Conservation (phyloP, 2,797 vertebrate genomes). For the Peromyscus melanophrys region DNA sequence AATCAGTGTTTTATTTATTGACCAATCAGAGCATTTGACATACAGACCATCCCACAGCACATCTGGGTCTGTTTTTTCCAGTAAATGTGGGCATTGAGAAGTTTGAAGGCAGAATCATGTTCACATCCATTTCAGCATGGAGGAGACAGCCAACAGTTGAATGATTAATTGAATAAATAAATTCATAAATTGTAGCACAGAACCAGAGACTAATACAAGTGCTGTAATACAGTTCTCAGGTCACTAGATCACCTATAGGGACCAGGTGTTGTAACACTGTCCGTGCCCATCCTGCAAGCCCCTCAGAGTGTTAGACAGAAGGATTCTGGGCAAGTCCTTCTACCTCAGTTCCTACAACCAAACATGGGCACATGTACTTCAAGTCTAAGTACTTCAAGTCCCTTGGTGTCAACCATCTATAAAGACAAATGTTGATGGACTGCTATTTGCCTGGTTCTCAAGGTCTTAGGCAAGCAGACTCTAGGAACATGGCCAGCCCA, state of each 20-base stretch:
- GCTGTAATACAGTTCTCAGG: not conserved
- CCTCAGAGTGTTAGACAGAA: not conserved
- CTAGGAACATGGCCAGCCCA: not conserved
- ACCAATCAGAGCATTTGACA: too few relatives aligned
- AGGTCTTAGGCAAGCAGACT: conserved; percentile 58
- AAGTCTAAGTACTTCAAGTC: conserved; percentile 5
- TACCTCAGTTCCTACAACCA: not conserved
- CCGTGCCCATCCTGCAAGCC: not conserved
- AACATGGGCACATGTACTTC: not conserved
- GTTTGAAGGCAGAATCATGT: not conserved
- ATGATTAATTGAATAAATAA: conserved; percentile 15
- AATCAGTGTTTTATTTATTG: too few relatives aligned
- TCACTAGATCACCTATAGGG: not conserved
- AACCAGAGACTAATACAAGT: not conserved
- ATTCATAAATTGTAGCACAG: not conserved
- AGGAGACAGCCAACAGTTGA: not conserved
- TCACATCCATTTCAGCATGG: not conserved
- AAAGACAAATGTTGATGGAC: conserved; percentile 51
- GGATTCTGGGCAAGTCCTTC: not conserved
- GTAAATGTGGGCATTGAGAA: not conserved
- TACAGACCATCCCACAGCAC: too few relatives aligned
- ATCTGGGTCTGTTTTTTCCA: not conserved
- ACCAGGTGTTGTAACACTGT: not conserved
- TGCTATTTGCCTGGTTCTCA: conserved; percentile 47
- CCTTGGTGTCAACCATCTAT: conserved; percentile 11